Evolutionary conservation across 2,113 vertebrate species (phyloP), one percentile per base, ranked within the genome.

Genomic region (Amblyopsis rosae): DNA sequence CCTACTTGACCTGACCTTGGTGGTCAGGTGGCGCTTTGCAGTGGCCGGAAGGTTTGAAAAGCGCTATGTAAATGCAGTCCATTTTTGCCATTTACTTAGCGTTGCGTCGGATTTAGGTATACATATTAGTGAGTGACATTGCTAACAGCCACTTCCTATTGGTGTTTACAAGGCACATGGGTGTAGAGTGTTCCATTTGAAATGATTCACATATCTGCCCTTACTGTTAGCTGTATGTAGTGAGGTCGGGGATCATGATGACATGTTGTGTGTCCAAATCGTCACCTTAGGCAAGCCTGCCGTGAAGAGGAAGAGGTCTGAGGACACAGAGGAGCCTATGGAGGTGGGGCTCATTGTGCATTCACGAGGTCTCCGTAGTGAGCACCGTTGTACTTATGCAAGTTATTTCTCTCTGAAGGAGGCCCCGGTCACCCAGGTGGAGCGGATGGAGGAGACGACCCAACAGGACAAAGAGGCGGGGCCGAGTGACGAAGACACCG

Each of bases 301-400:
- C 9, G 5, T 74, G 60, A 89, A 90, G 77, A 88, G 87, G 59
- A 91, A 77, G 72, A 70, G 75, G 33, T 88, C 82, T 7, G 82
- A 87, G 26, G 88, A 91, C 48, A 16, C 16, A 4, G 80, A 82
- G 59, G 81, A 89, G 72, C 63, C 82, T 64, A 63, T 54, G 17
- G 82, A 88, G 82, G 92, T 91, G 70, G 82, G 81, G 62, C 45
- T 4, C 59, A 3, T 19, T 70, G n/a, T 48, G 9, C 70, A 49
- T 49, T 49, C 8, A 10, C 12, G 5, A 41, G 35, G 35, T 41
- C 35, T 41, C 35, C 35, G 7, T 41, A 8, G 66, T 12, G 49
- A 15, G 4, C 4, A 4, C 3, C 12, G 4, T 51, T 11, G 13
- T 51, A 10, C 7, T 51, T 12, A 12, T 50, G 0, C 32, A 32